phyloP scores from a whole-genome alignment of 2,113 vertebrate genomes.

The Emydura subglobosa region DNA sequence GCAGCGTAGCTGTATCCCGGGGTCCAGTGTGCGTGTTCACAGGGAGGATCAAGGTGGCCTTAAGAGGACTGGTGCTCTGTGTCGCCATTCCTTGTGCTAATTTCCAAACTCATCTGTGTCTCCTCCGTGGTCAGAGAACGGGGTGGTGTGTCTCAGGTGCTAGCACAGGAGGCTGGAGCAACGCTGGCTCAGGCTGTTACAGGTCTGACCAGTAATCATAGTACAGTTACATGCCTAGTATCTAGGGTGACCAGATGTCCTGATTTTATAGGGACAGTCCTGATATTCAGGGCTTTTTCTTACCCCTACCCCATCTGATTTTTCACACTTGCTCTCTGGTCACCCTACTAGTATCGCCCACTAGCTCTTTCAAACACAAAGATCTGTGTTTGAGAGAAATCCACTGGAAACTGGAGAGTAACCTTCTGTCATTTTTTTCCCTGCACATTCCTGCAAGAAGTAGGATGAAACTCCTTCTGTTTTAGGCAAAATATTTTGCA shows the following conservation, averaged over 20 bases:
- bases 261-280: too few relatives aligned
- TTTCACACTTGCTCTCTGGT: too few relatives aligned
- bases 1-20: background rate
- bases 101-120: background rate
- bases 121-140: background rate
- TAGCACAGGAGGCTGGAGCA: background rate
- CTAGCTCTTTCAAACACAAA: conserved; percentile 35
- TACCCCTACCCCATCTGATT: too few relatives aligned
- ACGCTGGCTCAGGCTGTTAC: background rate
- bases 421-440: background rate
- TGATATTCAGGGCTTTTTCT: too few relatives aligned
- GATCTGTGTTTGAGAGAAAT: background rate
- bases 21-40: accelerated
- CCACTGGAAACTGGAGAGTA: conserved; percentile 25
- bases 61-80: background rate
- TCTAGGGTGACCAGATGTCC: too few relatives aligned
- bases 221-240: background rate
- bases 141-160: background rate
- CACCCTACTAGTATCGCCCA: background rate
- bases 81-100: background rate
- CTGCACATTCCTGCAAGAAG: conserved; percentile 59
- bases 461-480: conserved; percentile 70
- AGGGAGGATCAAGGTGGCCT: background rate
- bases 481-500: conserved; percentile 74
- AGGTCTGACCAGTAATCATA: background rate